phyloP scores from a whole-genome alignment of 2,113 vertebrate genomes.

The Ceyx margarethae region DNA sequence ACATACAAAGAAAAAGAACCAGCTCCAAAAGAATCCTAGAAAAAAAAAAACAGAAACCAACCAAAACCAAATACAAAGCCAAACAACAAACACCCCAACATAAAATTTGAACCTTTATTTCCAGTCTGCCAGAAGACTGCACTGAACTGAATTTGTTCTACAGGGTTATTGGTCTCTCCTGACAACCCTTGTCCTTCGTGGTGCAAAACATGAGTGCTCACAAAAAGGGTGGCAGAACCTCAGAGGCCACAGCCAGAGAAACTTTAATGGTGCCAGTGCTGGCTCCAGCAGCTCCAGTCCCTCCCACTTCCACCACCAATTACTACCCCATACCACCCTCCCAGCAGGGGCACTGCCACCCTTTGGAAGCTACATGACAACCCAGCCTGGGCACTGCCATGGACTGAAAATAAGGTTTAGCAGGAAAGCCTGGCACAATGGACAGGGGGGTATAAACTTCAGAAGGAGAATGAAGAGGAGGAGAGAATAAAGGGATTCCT shows the following conservation, averaged over 20 bases:
- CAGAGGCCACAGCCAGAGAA: not conserved
- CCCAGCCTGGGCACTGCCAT: not conserved
- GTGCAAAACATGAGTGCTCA: accelerated
- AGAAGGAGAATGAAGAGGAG: not conserved
- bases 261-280: not conserved
- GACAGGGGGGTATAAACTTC: not conserved
- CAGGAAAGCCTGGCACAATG: not conserved
- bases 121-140: not conserved
- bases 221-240: not conserved
- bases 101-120: not conserved
- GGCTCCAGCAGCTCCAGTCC: accelerated
- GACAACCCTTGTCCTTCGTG: accelerated
- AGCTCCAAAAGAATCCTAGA: not conserved
- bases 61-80: not conserved
- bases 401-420: not conserved
- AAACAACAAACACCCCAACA: not conserved
- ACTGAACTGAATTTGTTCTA: not conserved
- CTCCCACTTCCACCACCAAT: not conserved
- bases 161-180: not conserved
- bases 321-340: not conserved
- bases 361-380: accelerated
- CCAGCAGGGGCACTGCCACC: not conserved
- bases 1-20: not conserved
- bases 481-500: not conserved
- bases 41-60: not conserved